Evolutionary conservation across 2,113 vertebrate genomes (phyloP).

Genomic region (Perccottus glenii): DNA sequence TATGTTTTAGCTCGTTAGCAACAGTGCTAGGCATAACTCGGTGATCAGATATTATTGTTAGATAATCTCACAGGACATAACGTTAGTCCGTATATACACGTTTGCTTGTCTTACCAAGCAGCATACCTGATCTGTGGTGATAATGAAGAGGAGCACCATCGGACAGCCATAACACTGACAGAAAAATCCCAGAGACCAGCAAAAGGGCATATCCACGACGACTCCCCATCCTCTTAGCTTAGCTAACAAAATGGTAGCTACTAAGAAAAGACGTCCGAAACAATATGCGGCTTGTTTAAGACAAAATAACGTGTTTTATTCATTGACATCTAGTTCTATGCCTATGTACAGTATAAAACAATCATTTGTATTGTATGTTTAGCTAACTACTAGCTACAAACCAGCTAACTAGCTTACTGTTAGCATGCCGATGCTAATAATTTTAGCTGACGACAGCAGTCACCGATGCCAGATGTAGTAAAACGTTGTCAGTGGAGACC

Average conservation of each 20-base stretch:
- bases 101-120: not conserved
- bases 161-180: conserved; percentile 54
- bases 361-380: conserved; percentile 23
- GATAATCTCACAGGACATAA: not conserved
- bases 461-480: conserved; percentile 26
- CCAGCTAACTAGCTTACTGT: conserved; percentile 62
- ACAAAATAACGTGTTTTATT: conserved; percentile 20
- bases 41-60: not conserved
- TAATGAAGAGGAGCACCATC: conserved; percentile 74
- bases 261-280: conserved; percentile 29
- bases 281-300: conserved; percentile 1
- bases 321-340: conserved; percentile 38
- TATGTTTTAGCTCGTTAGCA: conserved; percentile 57
- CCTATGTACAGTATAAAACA: conserved; percentile 21
- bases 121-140: conserved; percentile 72
- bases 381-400: conserved; percentile 46
- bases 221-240: conserved; percentile 71
- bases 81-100: not conserved
- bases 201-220: conserved; percentile 70
- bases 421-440: conserved; percentile 62
- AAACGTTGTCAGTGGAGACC: conserved; percentile 51
- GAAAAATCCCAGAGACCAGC: conserved; percentile 66
- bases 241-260: conserved; percentile 50
- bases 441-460: conserved; percentile 74
- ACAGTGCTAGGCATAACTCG: conserved; percentile 1